A percentile compares a stretch with the other conserved stretches of the same genome.
Conservation (phyloP, 2,888 invertebrate genomes). For the Pteria penguin region DNA sequence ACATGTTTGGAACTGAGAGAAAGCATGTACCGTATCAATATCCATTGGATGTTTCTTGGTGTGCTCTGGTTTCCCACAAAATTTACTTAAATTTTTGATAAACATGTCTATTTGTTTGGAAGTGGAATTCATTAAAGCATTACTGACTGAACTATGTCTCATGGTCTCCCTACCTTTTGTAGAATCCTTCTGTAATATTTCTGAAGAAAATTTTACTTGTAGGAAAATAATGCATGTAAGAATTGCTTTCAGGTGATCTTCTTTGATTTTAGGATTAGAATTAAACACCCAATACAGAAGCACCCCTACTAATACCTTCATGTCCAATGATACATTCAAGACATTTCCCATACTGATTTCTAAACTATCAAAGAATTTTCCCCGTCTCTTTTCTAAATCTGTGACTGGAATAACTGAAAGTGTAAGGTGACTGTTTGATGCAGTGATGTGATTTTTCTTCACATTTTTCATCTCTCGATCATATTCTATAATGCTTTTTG, state of each 20-base stretch:
- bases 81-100: conserved; percentile 46
- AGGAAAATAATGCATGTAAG: conserved; percentile 50
- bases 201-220: conserved; percentile 11
- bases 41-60: conserved; percentile 50
- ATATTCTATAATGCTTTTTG: conserved; percentile 62
- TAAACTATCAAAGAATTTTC: conserved; percentile 30
- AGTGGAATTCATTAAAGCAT: conserved; percentile 17
- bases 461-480: conserved; percentile 61
- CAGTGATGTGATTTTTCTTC: conserved; percentile 53
- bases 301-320: conserved; percentile 43
- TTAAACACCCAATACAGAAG: conserved; percentile 62
- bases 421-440: conserved; percentile 14
- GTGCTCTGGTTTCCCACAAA: conserved; percentile 51
- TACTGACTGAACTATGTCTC: conserved; percentile 29
- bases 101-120: conserved; percentile 35
- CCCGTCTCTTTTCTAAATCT: conserved; percentile 19
- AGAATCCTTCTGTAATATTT: background rate
- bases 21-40: conserved; percentile 66
- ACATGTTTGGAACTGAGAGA: conserved; percentile 77
- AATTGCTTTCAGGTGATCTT: conserved; percentile 53
- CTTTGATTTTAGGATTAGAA: conserved; percentile 60
- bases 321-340: conserved; percentile 23
- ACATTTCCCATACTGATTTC: background rate
- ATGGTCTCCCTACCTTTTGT: background rate
- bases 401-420: conserved; percentile 22